Percentiles rank a stretch among this genome's conserved stretches.
Conservation (phyloP, 2,888 invertebrate genomes). For the Nymphalis c-album region DNA sequence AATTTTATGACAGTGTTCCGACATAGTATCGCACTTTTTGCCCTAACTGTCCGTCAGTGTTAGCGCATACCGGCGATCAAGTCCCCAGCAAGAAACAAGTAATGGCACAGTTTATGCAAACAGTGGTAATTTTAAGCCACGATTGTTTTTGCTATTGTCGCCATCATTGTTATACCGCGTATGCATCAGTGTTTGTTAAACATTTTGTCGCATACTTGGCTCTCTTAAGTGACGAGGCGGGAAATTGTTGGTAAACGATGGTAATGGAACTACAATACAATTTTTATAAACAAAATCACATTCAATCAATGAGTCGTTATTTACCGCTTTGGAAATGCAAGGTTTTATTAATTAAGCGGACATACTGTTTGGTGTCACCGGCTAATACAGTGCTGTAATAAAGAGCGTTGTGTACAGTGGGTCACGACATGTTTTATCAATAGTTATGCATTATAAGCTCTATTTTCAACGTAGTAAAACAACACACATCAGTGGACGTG, state of each 20-base stretch:
- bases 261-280: neutral
- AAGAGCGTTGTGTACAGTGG: conserved; percentile 14
- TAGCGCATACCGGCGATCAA: conserved; percentile 41
- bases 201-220: neutral
- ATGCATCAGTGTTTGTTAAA: neutral
- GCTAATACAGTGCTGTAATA: conserved; percentile 1
- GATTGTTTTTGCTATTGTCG: conserved; percentile 21
- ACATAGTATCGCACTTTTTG: conserved; percentile 76
- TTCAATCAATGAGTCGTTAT: neutral
- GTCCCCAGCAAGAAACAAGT: conserved; percentile 34
- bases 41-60: conserved; percentile 66
- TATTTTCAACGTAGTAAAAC: conserved; percentile 24
- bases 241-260: neutral
- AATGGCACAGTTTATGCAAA: conserved; percentile 36
- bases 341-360: conserved; percentile 9
- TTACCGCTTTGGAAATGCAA: neutral
- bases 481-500: conserved; percentile 32
- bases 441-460: conserved; percentile 8
- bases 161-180: conserved; percentile 4
- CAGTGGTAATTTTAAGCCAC: conserved; percentile 10
- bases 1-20: conserved; percentile 67
- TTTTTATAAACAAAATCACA: neutral
- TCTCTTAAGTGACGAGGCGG: neutral
- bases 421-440: neutral
- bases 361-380: conserved; percentile 2